phyloP scores from a whole-genome alignment of 2,888 invertebrate genomes.

The Oscheius onirici region DNA sequence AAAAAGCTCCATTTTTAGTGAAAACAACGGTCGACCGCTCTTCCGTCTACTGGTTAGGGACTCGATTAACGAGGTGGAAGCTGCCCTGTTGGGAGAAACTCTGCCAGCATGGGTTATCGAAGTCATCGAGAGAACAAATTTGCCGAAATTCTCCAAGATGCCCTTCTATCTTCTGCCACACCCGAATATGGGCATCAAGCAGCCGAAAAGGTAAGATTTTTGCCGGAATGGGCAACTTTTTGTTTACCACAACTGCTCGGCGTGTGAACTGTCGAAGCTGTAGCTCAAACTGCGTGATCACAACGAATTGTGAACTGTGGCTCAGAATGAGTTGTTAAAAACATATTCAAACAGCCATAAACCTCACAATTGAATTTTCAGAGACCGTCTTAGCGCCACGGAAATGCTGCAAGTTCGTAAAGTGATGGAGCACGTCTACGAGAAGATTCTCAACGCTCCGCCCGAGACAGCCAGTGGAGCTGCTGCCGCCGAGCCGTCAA shows the following conservation, averaged over 20 bases:
- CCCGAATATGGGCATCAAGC: slow-evolving; percentile 80
- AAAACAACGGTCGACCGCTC: slow-evolving; percentile 92
- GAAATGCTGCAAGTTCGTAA: slow-evolving; percentile 98
- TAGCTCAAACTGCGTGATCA: too few species aligned
- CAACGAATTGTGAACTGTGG: too few species aligned
- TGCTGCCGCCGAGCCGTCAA: slow-evolving; percentile 8
- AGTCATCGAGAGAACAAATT: slow-evolving; percentile 76
- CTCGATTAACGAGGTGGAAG: slow-evolving; percentile 45
- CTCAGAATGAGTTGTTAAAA: too few species aligned
- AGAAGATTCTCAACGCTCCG: slow-evolving; percentile 83
- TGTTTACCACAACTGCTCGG: too few species aligned
- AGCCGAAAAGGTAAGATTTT: slow-evolving; percentile 80
- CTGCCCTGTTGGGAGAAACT: slow-evolving; percentile 43
- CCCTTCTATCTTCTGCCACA: slow-evolving; percentile 97
- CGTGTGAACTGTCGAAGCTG: too few species aligned
- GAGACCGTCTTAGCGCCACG: slow-evolving; percentile 96
- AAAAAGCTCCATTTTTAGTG: slow-evolving; percentile 77
- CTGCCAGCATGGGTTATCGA: slow-evolving; percentile 63
- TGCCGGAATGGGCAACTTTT: neutral
- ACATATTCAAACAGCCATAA: neutral
- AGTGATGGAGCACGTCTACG: slow-evolving; percentile 96
- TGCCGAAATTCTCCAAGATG: slow-evolving; percentile 94
- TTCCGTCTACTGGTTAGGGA: slow-evolving; percentile 77
- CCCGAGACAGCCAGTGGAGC: neutral
- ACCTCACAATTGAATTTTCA: slow-evolving; percentile 48